A percentile compares a stretch with the other conserved stretches of the same genome.
Evolutionary conservation across 2,888 invertebrate species (phyloP).

Genomic region (Pherbina coryleti): DNA sequence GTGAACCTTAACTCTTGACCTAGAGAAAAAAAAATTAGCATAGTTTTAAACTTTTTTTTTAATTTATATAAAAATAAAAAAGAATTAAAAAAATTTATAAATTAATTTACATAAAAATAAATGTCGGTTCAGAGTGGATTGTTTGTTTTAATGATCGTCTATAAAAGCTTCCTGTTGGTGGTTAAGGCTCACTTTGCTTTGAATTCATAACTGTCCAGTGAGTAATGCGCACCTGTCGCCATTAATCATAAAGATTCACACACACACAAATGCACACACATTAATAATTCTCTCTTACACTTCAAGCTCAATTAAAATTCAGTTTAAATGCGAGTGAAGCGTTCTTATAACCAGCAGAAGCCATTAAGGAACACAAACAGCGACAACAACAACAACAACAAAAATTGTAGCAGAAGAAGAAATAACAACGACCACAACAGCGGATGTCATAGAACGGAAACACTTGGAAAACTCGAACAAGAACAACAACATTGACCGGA

Average conservation of each 20-base stretch:
- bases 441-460: constrained; percentile 30
- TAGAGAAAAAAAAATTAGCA: too few relatives aligned
- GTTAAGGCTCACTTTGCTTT: background rate
- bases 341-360: constrained; percentile 12
- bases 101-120: too few relatives aligned
- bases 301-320: constrained; percentile 29
- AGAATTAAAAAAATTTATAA: too few relatives aligned
- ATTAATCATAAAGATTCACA: background rate
- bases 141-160: too few relatives aligned
- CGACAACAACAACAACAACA: background rate
- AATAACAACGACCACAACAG: background rate
- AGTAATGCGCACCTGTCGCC: constrained; percentile 1
- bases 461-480: background rate
- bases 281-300: background rate
- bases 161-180: background rate
- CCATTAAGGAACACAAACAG: background rate
- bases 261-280: too few relatives aligned
- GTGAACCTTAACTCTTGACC: too few relatives aligned
- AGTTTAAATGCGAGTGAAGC: constrained; percentile 25
- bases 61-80: too few relatives aligned
- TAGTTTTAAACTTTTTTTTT: too few relatives aligned
- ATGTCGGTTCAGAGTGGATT: too few relatives aligned
- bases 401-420: background rate
- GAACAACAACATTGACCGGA: background rate
- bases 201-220: background rate